Base-by-base conservation (phyloP, 2,113 vertebrate genomes). In the Furnarius figulus region DNA sequence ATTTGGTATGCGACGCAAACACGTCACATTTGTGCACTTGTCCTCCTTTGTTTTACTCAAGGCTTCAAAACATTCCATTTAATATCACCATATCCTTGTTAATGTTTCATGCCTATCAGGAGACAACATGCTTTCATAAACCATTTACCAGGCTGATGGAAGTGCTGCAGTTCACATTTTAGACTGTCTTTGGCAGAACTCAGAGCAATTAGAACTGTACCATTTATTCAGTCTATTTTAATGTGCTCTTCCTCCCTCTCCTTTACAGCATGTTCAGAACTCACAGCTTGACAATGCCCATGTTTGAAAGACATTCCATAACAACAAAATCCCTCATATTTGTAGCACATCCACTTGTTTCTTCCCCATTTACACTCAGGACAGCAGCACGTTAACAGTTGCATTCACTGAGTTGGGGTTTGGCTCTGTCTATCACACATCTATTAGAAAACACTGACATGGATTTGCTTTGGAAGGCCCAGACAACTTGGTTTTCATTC, bases 121-220 rank as follows among this genome's bases (percentile, higher is more conserved):
- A 71, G 50, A 68, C 39, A 77, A 83, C 70, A 80, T 35, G 77
- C 88, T 95, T 89, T 95, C 89, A 85, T 35, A 94, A 95, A 66
- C 70, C 95, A 93, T 94, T 95, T 93, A 68, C 58, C 83, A 90
- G 85, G 84, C 78, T 90, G 91, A 50, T 93, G 46, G 94, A 79
- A 93, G 94, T 40, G 85, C 84, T 78, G 71, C 78, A 76, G 53
- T 87, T 96, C 86, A 90, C 76, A 82, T 93, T 88, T 94, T 46
- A 79, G 95, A 76, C 72, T 79, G 52, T 73, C 88, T 89, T 67
- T 87, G 82, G 85, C 90, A 94, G 89, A 96, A 85, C n/a, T 83
- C 82, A 25, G 82, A 90, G 87, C 92, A 96, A 96, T 94, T 81
- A 93, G 83, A 94, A 89, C 9, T 49, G 72, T 67, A 62, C 53